Conservation (phyloP, 1,140 invertebrate genomes). For the Lordiphosa mommai region DNA sequence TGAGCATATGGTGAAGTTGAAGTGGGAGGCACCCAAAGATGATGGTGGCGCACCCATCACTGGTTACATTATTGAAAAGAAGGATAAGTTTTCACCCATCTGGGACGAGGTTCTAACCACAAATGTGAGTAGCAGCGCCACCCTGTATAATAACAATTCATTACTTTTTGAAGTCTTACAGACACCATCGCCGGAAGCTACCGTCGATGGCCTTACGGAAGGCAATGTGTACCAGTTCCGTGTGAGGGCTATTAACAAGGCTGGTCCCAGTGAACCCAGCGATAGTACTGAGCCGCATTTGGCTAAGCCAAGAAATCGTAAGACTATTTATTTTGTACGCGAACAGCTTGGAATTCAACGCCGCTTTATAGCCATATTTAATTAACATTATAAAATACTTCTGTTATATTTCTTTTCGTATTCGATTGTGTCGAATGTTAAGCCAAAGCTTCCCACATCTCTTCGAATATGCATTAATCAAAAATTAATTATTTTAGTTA, state of each 20-base stretch:
- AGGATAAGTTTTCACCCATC: constrained; percentile 91
- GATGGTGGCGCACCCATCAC: constrained; percentile 97
- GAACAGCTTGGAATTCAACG: neutral
- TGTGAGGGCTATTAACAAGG: constrained; percentile 95
- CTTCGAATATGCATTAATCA: neutral
- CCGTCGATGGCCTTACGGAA: constrained; percentile 92
- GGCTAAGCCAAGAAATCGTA: constrained; percentile 93
- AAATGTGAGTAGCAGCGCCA: constrained; percentile 81
- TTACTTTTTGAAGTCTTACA: constrained; percentile 51
- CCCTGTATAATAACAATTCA: neutral
- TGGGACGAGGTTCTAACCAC: constrained; percentile 95
- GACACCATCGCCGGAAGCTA: constrained; percentile 89
- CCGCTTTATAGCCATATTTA: constrained; percentile 1
- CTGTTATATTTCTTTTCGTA: neutral
- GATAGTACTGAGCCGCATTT: constrained; percentile 93
- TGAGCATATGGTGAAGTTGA: constrained; percentile 93
- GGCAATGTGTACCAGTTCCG: constrained; percentile 96
- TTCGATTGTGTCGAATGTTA: constrained; percentile 35
- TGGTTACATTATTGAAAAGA: constrained; percentile 98
- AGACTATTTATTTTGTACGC: constrained; percentile 77
- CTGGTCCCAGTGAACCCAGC: constrained; percentile 93
- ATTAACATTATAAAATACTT: neutral
- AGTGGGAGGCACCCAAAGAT: constrained; percentile 94
- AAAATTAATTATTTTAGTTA: constrained; percentile 82
- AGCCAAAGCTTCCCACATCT: constrained; percentile 42